phyloP scores from a whole-genome alignment of 2,888 invertebrate genomes.

The Herminia tarsipennalis region DNA sequence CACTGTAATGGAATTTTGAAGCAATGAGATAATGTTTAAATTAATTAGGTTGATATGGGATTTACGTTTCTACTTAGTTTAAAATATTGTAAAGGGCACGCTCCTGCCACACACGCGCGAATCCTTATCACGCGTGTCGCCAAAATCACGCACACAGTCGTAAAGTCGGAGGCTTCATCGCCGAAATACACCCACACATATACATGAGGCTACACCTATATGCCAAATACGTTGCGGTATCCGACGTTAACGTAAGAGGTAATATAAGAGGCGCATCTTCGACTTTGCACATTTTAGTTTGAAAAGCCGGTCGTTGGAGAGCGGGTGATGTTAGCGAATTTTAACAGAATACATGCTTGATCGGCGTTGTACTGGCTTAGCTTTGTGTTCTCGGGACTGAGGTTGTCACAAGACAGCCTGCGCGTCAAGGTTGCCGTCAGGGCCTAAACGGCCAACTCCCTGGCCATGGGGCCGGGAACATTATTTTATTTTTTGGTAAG shows the following conservation, averaged over 20 bases:
- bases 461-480: conserved; percentile 79
- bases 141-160: conserved; percentile 50
- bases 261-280: conserved; percentile 85
- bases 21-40: conserved; percentile 38
- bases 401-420: conserved; percentile 42
- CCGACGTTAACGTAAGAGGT: conserved; percentile 82
- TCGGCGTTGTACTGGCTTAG: conserved; percentile 55
- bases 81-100: conserved; percentile 58
- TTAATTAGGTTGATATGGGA: conserved; percentile 43
- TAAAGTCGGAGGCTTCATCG: conserved; percentile 56
- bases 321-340: conserved; percentile 79
- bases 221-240: conserved; percentile 84
- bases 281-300: conserved; percentile 84
- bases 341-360: conserved; percentile 63
- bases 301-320: conserved; percentile 76
- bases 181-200: conserved; percentile 74
- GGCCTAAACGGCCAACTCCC: conserved; percentile 70
- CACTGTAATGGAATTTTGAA: conserved; percentile 28
- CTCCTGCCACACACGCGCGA: conserved; percentile 44
- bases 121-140: conserved; percentile 55
- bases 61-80: conserved; percentile 46
- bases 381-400: conserved; percentile 59
- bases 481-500: conserved; percentile 76
- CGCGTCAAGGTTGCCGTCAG: conserved; percentile 42
- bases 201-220: conserved; percentile 58